phyloP scores from a whole-genome alignment of 2,888 invertebrate species.

The Caenorhabditis sp. region DNA sequence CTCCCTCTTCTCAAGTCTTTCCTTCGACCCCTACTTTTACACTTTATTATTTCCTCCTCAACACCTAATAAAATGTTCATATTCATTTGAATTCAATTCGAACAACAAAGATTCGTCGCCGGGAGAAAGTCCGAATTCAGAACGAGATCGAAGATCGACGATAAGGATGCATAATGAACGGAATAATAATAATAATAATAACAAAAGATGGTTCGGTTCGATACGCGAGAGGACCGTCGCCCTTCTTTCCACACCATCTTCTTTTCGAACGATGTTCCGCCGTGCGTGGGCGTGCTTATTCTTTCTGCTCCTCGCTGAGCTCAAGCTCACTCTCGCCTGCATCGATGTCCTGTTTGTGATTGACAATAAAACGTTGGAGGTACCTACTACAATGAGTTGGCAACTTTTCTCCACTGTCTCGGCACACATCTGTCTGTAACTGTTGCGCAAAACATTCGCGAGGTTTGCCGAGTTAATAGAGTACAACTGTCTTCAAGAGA shows the following conservation, averaged over 20 bases:
- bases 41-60: constrained; percentile 19
- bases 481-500: no score
- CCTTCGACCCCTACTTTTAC: not conserved
- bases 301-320: constrained; percentile 15
- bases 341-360: constrained; percentile 60
- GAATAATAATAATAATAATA: constrained; percentile 45
- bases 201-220: constrained; percentile 43
- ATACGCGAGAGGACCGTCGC: constrained; percentile 35
- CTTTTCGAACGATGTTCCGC: constrained; percentile 2
- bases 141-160: constrained; percentile 50
- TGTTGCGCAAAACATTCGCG: no score
- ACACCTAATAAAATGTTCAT: constrained; percentile 38
- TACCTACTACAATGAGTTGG: not conserved
- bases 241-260: constrained; percentile 1
- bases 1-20: constrained; percentile 29
- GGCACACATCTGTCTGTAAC: no score
- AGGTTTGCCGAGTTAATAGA: no score
- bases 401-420: no score
- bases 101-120: no score
- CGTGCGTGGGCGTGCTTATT: constrained; percentile 24
- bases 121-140: no score
- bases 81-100: no score
- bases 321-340: constrained; percentile 24
- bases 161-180: constrained; percentile 32
- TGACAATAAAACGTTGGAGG: constrained; percentile 49